Base-by-base conservation (phyloP, 2,113 vertebrate species). In the Amphiprion ocellaris region DNA sequence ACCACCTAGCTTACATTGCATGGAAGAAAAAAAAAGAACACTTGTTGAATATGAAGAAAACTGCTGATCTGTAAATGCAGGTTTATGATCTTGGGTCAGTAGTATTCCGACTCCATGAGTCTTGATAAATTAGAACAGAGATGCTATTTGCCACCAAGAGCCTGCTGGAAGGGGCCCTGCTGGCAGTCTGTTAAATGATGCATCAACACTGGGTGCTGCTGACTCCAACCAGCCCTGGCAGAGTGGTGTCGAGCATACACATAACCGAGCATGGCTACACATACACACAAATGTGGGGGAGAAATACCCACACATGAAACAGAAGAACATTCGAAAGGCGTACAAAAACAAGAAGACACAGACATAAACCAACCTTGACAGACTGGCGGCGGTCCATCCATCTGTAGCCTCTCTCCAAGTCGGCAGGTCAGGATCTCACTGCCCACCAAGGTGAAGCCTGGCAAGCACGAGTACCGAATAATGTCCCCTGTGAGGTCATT, bases 381-480 rank as follows among this genome's bases (percentile, higher is more conserved):
- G 62, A 95, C 87, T 56, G 98, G 98, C 69, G 98, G 96, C 54
- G 95, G 92, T 84, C 96, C 96, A 86, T 98, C 97, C 97, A 99
- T 98, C 90, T 99, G 97, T 16, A 99, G 95, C 46, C 97, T 90
- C 87, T 98, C 97, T 71, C 96, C 97, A 0, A 99, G 93, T 65
- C 96, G 92, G 69, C 98, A 99, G 1, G 98, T 99, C 90, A 99
- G 92, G 86, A 99, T 97, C 89, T 98, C 97, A 76, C 96, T 98
- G 64, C 97, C 97, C 81, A 98, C 95, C 89, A 99, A 91, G 0
- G 97, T 98, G 93, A 98, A 99, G 85, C 98, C 98, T 71, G 97
- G 97, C 62, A 96, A 93, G 93, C 98, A 99, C 30, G 96, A 96
- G 88, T 99, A 99, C 62, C 96, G 95, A 90, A 99, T 98, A 79